A percentile compares a stretch with the other conserved stretches of the same genome.
These are phyloP conservation scores for Lepidocolaptes lacrymiger DNA, from an alignment of 2,797 vertebrate species.

Conservation along the genomic window DNA sequence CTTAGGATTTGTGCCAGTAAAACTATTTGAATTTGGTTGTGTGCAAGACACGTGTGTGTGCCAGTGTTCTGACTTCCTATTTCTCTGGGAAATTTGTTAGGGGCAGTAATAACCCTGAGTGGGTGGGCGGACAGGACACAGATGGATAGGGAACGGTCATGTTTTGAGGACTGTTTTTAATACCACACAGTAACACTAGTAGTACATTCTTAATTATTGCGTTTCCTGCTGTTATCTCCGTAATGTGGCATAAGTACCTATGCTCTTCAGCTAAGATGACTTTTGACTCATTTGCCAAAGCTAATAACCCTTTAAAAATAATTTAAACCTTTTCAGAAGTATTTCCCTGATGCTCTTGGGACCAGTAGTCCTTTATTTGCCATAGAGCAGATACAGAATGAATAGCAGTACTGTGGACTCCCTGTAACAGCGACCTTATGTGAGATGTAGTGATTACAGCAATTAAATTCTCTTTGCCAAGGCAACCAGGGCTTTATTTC, in stretches of 20 bases:
- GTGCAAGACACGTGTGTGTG: background rate
- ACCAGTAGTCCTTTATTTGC: slow-evolving; percentile 48
- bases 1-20: background rate
- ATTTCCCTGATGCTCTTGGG: slow-evolving; percentile 13
- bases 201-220: background rate
- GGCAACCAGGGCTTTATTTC: slow-evolving; percentile 62
- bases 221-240: slow-evolving; percentile 16
- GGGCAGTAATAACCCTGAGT: background rate
- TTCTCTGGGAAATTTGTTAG: background rate
- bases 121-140: background rate
- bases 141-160: background rate
- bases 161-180: background rate
- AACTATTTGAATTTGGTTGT: background rate
- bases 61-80: background rate
- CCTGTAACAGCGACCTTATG: slow-evolving; percentile 58
- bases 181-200: background rate
- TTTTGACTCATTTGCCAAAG: slow-evolving; percentile 58
- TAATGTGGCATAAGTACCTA: slow-evolving; percentile 26
- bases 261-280: slow-evolving; percentile 31
- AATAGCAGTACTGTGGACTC: slow-evolving; percentile 39
- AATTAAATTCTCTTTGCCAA: slow-evolving; percentile 62
- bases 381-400: slow-evolving; percentile 3
- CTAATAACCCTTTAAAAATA: slow-evolving; percentile 56
- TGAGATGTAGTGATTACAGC: slow-evolving; percentile 44
- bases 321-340: slow-evolving; percentile 15